A percentile compares a stretch with the other conserved stretches of the same genome.
Evolutionary conservation across 2,888 invertebrate genomes (phyloP).

Genomic region (Sphinx pinastri): DNA sequence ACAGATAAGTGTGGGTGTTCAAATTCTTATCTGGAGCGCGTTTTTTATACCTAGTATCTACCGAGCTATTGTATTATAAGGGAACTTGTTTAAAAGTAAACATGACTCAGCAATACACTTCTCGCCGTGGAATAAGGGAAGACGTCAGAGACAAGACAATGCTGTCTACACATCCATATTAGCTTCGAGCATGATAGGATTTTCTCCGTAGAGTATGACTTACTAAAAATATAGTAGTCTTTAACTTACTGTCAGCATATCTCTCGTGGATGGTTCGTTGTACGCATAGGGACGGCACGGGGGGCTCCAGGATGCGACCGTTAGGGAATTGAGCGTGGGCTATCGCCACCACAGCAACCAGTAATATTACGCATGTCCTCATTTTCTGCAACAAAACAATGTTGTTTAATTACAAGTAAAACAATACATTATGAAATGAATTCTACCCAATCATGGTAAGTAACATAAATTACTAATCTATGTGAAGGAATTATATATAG

Average conservation of each 20-base stretch:
- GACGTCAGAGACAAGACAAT: not conserved
- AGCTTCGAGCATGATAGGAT: no score
- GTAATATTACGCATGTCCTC: slow-evolving; percentile 58
- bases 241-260: slow-evolving; percentile 87
- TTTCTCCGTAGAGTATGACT: no score
- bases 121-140: not conserved
- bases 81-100: slow-evolving; percentile 1
- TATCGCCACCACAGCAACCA: slow-evolving; percentile 55
- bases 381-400: slow-evolving; percentile 63
- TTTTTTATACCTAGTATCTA: not conserved
- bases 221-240: not conserved
- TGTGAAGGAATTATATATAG: no score
- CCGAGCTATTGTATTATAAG: not conserved
- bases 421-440: no score
- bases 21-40: slow-evolving; percentile 1
- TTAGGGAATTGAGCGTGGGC: slow-evolving; percentile 88
- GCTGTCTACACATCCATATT: no score
- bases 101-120: not conserved
- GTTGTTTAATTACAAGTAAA: not conserved
- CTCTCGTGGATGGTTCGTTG: slow-evolving; percentile 89
- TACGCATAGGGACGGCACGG: slow-evolving; percentile 89
- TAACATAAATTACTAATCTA: no score
- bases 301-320: slow-evolving; percentile 91
- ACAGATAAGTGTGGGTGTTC: slow-evolving; percentile 27
- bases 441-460: no score